phyloP scores from a whole-genome alignment of 2,888 invertebrate genomes.

The Leucozona laternaria region DNA sequence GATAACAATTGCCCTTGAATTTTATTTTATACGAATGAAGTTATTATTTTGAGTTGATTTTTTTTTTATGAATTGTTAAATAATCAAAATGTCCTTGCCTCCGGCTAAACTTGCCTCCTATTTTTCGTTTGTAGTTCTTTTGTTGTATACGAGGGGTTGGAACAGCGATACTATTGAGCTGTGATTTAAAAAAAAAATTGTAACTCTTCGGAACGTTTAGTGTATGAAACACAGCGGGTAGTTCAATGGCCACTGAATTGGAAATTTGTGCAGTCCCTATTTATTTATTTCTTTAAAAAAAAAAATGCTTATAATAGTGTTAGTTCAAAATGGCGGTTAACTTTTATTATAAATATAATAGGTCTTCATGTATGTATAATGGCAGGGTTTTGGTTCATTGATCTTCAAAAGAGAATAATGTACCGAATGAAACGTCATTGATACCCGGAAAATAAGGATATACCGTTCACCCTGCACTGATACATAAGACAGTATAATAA shows the following conservation, averaged over 20 bases:
- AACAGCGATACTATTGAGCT: constrained; percentile 29
- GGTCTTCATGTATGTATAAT: background rate
- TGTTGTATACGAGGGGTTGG: constrained; percentile 59
- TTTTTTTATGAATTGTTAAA: constrained; percentile 63
- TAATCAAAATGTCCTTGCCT: constrained; percentile 74
- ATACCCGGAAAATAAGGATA: background rate
- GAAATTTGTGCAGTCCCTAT: constrained; percentile 23
- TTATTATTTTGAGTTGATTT: constrained; percentile 40
- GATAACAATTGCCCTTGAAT: constrained; percentile 72
- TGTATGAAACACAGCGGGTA: constrained; percentile 24
- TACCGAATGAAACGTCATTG: constrained; percentile 13
- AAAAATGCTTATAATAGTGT: background rate
- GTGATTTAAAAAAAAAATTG: constrained; percentile 30
- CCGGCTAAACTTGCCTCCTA: constrained; percentile 46
- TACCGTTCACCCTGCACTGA: too few species aligned
- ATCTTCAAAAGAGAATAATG: background rate
- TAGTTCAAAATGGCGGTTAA: constrained; percentile 36
- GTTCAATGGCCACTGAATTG: constrained; percentile 48
- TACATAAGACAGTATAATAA: too few species aligned
- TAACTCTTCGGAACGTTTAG: background rate
- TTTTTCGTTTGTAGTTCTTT: background rate
- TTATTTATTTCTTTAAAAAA: constrained; percentile 2
- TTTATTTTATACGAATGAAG: constrained; percentile 27
- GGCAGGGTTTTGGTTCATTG: background rate
- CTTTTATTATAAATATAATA: background rate